Evolutionary conservation across 2,888 invertebrate species (phyloP).

Genomic region (Caenorhabditis doughertyi): DNA sequence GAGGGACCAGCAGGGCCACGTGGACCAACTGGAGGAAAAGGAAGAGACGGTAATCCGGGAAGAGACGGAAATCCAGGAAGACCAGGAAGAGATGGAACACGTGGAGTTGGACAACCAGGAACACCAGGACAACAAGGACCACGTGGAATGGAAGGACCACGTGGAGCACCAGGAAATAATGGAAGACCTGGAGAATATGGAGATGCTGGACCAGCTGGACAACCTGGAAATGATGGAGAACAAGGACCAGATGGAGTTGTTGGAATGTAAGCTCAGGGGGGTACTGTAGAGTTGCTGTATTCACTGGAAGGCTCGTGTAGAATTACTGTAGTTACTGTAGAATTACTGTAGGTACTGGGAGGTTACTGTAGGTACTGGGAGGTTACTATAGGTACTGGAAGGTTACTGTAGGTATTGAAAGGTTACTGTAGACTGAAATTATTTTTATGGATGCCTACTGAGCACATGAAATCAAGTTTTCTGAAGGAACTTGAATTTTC

Average conservation of each 20-base stretch:
- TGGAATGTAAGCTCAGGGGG: constrained; percentile 59
- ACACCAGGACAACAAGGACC: constrained; percentile 54
- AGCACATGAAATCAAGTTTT: too few relatives aligned
- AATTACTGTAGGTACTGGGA: too few relatives aligned
- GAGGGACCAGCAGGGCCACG: constrained; percentile 61
- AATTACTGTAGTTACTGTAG: too few relatives aligned
- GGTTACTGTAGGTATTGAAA: too few relatives aligned
- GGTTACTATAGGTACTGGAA: too few relatives aligned
- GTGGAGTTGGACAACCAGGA: constrained; percentile 60
- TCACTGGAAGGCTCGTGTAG: too few relatives aligned
- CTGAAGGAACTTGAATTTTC: too few relatives aligned
- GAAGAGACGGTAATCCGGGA: constrained; percentile 57
- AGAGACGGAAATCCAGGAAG: constrained; percentile 64
- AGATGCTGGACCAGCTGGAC: constrained; percentile 56
- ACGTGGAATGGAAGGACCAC: constrained; percentile 54
- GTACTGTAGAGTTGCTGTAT: too few relatives aligned
- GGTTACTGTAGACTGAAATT: too few relatives aligned
- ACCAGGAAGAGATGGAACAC: constrained; percentile 62
- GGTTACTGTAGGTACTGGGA: too few relatives aligned
- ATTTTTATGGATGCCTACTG: too few relatives aligned
- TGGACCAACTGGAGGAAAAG: constrained; percentile 60
- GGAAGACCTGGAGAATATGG: constrained; percentile 63
- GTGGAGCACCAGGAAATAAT: constrained; percentile 53
- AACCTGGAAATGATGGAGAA: constrained; percentile 63
- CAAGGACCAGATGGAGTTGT: constrained; percentile 62